Evolutionary conservation across 2,888 invertebrate genomes (phyloP).

Genomic region (Dinocampus coccinellae): DNA sequence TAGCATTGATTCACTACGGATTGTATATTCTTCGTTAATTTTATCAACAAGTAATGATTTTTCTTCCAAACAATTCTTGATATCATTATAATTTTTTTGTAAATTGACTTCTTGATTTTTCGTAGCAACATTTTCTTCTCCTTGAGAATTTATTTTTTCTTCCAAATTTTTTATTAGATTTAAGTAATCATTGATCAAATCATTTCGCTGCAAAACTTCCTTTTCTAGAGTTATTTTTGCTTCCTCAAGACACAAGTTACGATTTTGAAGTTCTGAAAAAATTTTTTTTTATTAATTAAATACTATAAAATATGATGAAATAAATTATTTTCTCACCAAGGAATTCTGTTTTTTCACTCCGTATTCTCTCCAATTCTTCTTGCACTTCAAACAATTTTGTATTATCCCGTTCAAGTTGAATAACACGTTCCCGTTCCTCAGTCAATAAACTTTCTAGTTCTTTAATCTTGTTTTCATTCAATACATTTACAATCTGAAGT

Average conservation of each 20-base stretch:
- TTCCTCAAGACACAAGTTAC: constrained; percentile 62
- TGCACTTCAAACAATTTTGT: constrained; percentile 76
- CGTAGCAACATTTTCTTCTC: constrained; percentile 51
- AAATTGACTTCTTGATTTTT: constrained; percentile 55
- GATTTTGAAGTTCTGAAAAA: constrained; percentile 53
- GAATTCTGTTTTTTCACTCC: constrained; percentile 70
- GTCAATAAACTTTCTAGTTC: constrained; percentile 70
- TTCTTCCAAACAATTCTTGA: constrained; percentile 60
- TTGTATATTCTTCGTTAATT: constrained; percentile 59
- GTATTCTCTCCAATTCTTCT: constrained; percentile 76
- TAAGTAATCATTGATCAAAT: constrained; percentile 61
- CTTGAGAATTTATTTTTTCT: constrained; percentile 53
- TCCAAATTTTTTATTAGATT: constrained; percentile 58
- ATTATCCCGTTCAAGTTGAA: constrained; percentile 71
- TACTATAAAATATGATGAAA: neutral
- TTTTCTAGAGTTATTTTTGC: constrained; percentile 62
- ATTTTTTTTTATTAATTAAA: neutral
- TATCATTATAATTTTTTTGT: constrained; percentile 64
- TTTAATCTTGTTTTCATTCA: constrained; percentile 69
- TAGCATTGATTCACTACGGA: constrained; percentile 26
- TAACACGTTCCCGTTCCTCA: constrained; percentile 69
- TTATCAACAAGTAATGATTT: constrained; percentile 65
- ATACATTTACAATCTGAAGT: constrained; percentile 69
- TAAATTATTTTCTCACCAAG: constrained; percentile 20
- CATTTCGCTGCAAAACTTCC: constrained; percentile 60